Conservation (phyloP, 2,888 invertebrate species). For the Eupithecia vulgata region DNA sequence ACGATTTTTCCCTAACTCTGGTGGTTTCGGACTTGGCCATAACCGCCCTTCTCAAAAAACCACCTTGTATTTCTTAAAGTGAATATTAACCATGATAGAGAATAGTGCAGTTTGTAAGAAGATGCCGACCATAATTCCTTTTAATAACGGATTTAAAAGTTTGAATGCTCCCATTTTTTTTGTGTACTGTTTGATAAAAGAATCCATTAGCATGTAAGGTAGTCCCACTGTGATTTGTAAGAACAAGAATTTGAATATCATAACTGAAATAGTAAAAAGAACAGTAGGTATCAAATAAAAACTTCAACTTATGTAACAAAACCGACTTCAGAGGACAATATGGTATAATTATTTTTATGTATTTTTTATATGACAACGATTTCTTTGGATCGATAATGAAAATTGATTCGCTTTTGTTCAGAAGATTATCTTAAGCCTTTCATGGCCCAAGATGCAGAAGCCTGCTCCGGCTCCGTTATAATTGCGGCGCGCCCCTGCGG, state of each 20-base stretch:
- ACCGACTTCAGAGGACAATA: neutral
- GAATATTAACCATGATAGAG: neutral
- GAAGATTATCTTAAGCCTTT: too few species aligned
- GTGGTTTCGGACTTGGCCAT: too few species aligned
- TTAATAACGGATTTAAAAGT: conserved; percentile 1
- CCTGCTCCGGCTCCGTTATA: too few species aligned
- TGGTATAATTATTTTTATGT: too few species aligned
- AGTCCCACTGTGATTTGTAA: conserved; percentile 1
- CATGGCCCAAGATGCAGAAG: too few species aligned
- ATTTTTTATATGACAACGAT: too few species aligned
- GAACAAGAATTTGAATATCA: neutral
- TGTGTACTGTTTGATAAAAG: conserved; percentile 10
- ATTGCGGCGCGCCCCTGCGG: too few species aligned
- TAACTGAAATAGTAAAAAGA: neutral
- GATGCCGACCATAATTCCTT: neutral
- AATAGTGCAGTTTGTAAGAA: neutral
- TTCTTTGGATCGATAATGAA: too few species aligned
- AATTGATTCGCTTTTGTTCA: too few species aligned
- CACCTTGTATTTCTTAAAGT: too few species aligned
- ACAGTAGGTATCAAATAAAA: neutral
- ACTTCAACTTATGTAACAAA: neutral
- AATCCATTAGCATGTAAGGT: conserved; percentile 8
- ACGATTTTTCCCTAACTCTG: too few species aligned
- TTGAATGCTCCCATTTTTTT: neutral
- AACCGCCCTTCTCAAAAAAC: too few species aligned